Evolutionary conservation across 2,113 vertebrate species (phyloP).

Genomic region (Pygoscelis adeliae): DNA sequence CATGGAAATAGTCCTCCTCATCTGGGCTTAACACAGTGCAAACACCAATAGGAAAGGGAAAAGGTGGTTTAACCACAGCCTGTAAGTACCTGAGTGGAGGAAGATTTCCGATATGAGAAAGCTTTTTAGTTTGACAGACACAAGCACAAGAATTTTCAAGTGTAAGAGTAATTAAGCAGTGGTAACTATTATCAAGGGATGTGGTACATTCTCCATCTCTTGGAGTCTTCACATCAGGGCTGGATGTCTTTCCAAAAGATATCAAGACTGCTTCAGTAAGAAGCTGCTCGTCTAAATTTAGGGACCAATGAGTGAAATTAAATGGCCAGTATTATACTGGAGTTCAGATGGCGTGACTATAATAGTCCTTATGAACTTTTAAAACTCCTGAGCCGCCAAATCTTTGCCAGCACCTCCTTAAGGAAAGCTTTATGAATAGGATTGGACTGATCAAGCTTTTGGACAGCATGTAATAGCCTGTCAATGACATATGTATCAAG

Average conservation of each 20-base stretch:
- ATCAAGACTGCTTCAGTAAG: background rate
- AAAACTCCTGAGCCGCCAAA: background rate
- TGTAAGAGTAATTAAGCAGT: background rate
- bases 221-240: background rate
- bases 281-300: background rate
- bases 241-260: background rate
- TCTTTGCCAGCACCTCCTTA: background rate
- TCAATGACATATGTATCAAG: background rate
- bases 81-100: background rate
- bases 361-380: background rate
- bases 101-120: background rate
- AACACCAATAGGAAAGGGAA: background rate
- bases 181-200: background rate
- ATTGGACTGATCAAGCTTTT: background rate
- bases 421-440: background rate
- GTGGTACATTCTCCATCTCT: background rate
- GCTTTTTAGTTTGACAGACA: background rate
- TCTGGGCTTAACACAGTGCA: background rate
- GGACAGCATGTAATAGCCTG: background rate
- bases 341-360: background rate
- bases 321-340: background rate
- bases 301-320: background rate
- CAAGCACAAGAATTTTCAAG: background rate
- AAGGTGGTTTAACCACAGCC: background rate
- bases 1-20: background rate